phyloP scores from a whole-genome alignment of 2,888 invertebrate species.

The Parnassius smintheus region DNA sequence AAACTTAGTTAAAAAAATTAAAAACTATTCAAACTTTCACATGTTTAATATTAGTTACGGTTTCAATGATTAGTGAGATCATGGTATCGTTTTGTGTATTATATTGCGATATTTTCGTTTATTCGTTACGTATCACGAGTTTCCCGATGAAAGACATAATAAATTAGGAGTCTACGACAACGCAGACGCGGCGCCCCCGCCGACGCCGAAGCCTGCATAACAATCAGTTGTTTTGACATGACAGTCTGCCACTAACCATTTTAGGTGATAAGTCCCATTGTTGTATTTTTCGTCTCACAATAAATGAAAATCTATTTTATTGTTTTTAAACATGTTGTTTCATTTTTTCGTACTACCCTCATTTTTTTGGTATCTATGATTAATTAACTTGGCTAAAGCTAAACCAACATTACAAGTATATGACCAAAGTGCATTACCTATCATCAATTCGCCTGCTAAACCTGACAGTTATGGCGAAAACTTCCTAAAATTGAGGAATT shows the following conservation, averaged over 20 bases:
- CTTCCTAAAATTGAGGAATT: too few relatives aligned
- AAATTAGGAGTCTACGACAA: slow-evolving; percentile 65
- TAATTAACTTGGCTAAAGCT: too few relatives aligned
- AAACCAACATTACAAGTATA: too few relatives aligned
- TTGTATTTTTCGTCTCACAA: slow-evolving; percentile 82
- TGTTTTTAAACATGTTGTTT: slow-evolving; percentile 77
- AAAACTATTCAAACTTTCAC: slow-evolving; percentile 75
- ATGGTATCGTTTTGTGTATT: slow-evolving; percentile 74
- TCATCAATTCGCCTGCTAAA: too few relatives aligned
- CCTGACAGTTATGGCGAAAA: too few relatives aligned
- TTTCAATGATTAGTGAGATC: slow-evolving; percentile 72
- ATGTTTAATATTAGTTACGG: slow-evolving; percentile 74
- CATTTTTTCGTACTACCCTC: slow-evolving; percentile 52
- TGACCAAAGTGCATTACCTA: too few relatives aligned
- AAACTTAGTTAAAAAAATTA: slow-evolving; percentile 71
- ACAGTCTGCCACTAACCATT: slow-evolving; percentile 80
- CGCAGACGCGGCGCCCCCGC: slow-evolving; percentile 37
- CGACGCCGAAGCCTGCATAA: slow-evolving; percentile 45
- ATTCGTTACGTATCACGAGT: slow-evolving; percentile 74
- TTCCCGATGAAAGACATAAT: slow-evolving; percentile 77
- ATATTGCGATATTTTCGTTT: slow-evolving; percentile 69
- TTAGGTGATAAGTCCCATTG: slow-evolving; percentile 81
- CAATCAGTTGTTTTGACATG: slow-evolving; percentile 72
- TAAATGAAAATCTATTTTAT: slow-evolving; percentile 82
- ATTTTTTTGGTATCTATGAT: too few relatives aligned